A percentile compares a stretch with the other conserved stretches of the same genome.
Conservation (phyloP, 2,888 invertebrate species). For the Cistogaster globosa region DNA sequence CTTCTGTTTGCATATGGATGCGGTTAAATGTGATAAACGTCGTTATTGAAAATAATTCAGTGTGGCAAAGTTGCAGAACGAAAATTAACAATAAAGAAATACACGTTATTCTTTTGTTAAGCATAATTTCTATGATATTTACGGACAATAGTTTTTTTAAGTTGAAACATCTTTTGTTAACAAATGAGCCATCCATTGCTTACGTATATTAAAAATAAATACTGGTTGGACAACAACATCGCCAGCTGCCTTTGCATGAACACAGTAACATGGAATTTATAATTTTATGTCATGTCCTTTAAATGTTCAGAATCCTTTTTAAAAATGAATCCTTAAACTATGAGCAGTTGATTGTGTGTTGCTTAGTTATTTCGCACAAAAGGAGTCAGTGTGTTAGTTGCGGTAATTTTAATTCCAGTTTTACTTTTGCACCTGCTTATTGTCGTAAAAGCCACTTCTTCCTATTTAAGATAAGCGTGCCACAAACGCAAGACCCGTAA, state of each 20-base stretch:
- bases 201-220: constrained; percentile 9
- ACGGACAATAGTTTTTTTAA: constrained; percentile 13
- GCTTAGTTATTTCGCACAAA: constrained; percentile 3
- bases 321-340: constrained; percentile 4
- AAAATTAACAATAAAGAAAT: constrained; percentile 29
- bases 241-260: constrained; percentile 13
- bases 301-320: constrained; percentile 46
- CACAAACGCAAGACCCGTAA: constrained; percentile 42
- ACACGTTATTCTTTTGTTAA: constrained; percentile 12
- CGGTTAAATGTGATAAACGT: neutral
- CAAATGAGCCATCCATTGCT: constrained; percentile 17
- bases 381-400: neutral
- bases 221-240: neutral
- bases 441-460: constrained; percentile 37
- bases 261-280: constrained; percentile 34
- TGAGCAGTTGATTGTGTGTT: constrained; percentile 48
- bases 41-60: neutral
- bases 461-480: constrained; percentile 32
- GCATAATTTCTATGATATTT: constrained; percentile 7
- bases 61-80: constrained; percentile 2
- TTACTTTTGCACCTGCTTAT: constrained; percentile 58
- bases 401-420: constrained; percentile 8
- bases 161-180: too few relatives aligned
- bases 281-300: constrained; percentile 47
- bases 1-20: too few relatives aligned